Percentiles rank a stretch among this genome's conserved stretches.
These are phyloP conservation scores for Globia sparganii DNA, from an alignment of 2,888 invertebrate species.

Conservation along the genomic window DNA sequence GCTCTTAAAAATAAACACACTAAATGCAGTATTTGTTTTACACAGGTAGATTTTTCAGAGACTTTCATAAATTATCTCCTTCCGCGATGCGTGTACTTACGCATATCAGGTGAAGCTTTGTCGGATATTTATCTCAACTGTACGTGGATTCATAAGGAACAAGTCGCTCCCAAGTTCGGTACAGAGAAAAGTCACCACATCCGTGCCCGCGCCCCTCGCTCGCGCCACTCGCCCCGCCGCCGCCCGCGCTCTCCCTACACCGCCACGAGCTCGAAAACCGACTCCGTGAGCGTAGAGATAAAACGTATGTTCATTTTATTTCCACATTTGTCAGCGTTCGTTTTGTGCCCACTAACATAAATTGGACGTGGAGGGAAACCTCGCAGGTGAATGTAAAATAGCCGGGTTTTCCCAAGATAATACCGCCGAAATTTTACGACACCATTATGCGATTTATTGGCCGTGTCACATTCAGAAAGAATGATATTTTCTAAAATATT, in stretches of 20 bases:
- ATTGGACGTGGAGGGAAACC: conserved; percentile 90
- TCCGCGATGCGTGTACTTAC: conserved; percentile 24
- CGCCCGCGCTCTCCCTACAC: conserved; percentile 60
- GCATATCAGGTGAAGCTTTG: conserved; percentile 70
- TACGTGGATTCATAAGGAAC: conserved; percentile 78
- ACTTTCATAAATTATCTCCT: conserved; percentile 1
- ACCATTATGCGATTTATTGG: conserved; percentile 90
- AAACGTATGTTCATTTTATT: conserved; percentile 90
- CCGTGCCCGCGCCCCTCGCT: conserved; percentile 58
- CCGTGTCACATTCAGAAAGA: conserved; percentile 86
- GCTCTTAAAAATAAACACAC: background rate
- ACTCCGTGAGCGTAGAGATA: conserved; percentile 87
- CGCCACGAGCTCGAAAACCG: conserved; percentile 80
- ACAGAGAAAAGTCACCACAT: conserved; percentile 70
- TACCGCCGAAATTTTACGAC: conserved; percentile 89
- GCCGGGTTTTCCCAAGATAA: conserved; percentile 90
- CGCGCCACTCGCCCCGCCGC: conserved; percentile 53
- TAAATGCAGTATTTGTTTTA: background rate
- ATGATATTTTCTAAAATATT: conserved; percentile 83
- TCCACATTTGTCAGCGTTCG: conserved; percentile 90
- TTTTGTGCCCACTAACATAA: conserved; percentile 91
- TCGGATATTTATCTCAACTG: conserved; percentile 73
- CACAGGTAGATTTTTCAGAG: background rate
- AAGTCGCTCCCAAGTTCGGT: conserved; percentile 67
- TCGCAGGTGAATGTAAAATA: conserved; percentile 90